Conservation (phyloP, 2,797 vertebrate species). For the Dipus sagitta region DNA sequence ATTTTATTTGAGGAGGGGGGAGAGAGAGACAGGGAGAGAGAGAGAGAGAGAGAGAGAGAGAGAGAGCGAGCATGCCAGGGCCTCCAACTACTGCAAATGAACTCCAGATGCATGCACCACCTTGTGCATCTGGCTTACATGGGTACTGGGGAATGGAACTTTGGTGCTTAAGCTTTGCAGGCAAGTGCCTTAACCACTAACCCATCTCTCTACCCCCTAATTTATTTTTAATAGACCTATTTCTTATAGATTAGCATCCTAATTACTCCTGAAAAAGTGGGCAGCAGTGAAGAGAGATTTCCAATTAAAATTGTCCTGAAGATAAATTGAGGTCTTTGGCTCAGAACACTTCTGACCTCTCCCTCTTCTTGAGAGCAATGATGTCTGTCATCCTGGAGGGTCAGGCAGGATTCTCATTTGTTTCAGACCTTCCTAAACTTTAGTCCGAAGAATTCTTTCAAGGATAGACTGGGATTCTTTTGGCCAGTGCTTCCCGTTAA, state of each 20-base stretch:
- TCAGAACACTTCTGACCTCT: conserved; percentile 31
- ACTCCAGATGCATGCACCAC: too few species aligned
- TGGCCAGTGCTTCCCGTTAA: not conserved
- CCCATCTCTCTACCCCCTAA: too few species aligned
- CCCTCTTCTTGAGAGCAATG: not conserved
- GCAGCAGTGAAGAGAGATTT: conserved; percentile 52
- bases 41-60: too few species aligned
- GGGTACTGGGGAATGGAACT: too few species aligned
- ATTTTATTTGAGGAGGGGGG: too few species aligned
- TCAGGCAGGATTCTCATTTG: not conserved
- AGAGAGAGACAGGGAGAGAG: too few species aligned
- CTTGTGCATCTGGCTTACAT: too few species aligned
- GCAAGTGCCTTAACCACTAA: too few species aligned
- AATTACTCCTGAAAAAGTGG: conserved; percentile 77
- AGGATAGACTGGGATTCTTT: not conserved
- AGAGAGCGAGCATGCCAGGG: too few species aligned
- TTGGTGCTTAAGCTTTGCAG: too few species aligned
- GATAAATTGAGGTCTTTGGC: conserved; percentile 62
- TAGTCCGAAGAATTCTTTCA: not conserved
- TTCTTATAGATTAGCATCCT: conserved; percentile 77
- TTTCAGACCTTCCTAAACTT: not conserved
- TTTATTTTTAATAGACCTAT: conserved; percentile 78
- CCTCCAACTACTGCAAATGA: too few species aligned
- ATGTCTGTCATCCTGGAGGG: not conserved
- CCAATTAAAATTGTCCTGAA: conserved; percentile 73